These are phyloP conservation scores for Acholoe squamosa DNA, from an alignment of 2,888 invertebrate genomes.

Conservation along the genomic window DNA sequence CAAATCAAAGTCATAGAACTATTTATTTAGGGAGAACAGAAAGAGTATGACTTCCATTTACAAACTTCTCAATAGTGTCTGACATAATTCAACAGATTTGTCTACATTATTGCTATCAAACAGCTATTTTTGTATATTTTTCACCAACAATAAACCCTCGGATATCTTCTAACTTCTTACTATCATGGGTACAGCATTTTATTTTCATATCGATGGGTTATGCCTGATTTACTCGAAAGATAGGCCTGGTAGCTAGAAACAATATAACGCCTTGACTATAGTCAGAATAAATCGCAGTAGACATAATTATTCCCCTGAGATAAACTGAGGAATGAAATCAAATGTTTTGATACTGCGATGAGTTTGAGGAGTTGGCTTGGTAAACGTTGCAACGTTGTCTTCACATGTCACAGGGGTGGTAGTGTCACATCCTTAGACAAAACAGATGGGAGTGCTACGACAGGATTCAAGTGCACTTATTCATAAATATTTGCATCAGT, in stretches of 20 bases:
- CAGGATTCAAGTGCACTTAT: constrained; percentile 59
- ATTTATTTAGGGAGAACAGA: no score
- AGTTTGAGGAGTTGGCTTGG: not conserved
- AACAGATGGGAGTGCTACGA: constrained; percentile 46
- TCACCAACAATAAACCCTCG: not conserved
- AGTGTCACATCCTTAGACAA: not conserved
- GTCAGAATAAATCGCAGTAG: no score
- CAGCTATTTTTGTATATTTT: not conserved
- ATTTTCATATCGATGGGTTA: no score
- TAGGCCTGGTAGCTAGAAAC: no score
- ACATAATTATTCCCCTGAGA: not conserved
- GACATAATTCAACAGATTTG: not conserved
- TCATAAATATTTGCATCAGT: constrained; percentile 55
- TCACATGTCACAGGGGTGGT: not conserved
- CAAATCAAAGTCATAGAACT: no score
- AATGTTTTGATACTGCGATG: not conserved
- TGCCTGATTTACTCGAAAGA: no score
- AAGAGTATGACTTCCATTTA: no score
- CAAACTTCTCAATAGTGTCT: no score
- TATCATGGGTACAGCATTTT: no score
- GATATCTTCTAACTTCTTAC: no score
- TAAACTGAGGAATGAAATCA: not conserved
- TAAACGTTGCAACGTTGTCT: not conserved
- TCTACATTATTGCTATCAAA: not conserved
- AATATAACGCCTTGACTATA: no score